A percentile compares a stretch with the other conserved stretches of the same genome.
phyloP scores from a whole-genome alignment of 2,797 vertebrate species.

The Protosalanx chinensis region DNA sequence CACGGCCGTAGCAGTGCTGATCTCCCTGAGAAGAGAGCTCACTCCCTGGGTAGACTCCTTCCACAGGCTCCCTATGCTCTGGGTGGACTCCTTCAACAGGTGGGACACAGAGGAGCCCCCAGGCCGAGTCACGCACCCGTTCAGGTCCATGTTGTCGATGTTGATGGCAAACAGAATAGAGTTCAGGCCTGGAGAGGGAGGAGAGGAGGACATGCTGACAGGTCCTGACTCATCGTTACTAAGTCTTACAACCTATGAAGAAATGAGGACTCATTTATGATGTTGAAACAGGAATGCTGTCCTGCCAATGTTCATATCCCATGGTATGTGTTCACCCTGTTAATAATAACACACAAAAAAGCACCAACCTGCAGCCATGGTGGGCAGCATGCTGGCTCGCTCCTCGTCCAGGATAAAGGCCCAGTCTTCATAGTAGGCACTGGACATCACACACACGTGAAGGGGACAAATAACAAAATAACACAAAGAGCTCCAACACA shows the following conservation, averaged over 20 bases:
- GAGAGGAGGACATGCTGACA: not conserved
- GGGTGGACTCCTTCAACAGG: constrained; percentile 93
- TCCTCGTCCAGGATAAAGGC: constrained; percentile 95
- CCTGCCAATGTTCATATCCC: too few species aligned
- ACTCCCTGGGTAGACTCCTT: constrained; percentile 96
- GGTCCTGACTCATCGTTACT: too few species aligned
- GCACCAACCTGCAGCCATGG: constrained; percentile 92
- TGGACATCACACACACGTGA: constrained; percentile 51
- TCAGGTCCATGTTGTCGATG: constrained; percentile 96
- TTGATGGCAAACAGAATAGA: constrained; percentile 98
- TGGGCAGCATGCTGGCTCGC: constrained; percentile 94
- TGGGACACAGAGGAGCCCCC: constrained; percentile 76
- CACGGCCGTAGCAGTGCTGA: constrained; percentile 86
- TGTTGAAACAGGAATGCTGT: too few species aligned
- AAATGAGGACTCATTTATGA: too few species aligned
- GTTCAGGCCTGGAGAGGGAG: constrained; percentile 82
- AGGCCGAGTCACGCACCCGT: constrained; percentile 76
- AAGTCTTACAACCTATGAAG: too few species aligned
- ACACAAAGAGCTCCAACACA: not conserved
- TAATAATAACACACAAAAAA: not conserved
- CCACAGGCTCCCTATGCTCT: constrained; percentile 89
- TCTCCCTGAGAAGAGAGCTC: constrained; percentile 90
- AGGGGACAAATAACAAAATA: too few species aligned
- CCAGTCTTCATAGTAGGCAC: constrained; percentile 97
- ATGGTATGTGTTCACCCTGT: not conserved